Conservation (phyloP, 2,113 vertebrate genomes). For the Lagopus leucura region DNA sequence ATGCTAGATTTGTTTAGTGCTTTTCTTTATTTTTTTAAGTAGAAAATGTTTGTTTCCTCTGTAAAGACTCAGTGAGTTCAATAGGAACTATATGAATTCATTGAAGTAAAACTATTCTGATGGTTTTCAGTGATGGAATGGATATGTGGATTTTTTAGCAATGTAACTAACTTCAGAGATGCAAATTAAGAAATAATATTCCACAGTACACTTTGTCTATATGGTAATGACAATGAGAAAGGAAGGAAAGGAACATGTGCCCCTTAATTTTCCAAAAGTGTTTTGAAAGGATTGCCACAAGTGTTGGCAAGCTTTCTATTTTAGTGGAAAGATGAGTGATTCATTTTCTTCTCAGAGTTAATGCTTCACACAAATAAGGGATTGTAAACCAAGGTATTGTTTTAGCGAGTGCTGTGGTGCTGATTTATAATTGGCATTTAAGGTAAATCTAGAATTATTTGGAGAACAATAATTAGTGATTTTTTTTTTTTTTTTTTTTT, state of each 20-base stretch:
- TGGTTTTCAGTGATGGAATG: background rate
- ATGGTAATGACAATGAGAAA: background rate
- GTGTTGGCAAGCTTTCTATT: background rate
- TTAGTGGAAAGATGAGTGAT: background rate
- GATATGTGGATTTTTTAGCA: background rate
- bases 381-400: background rate
- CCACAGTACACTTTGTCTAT: background rate
- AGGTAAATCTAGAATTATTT: background rate
- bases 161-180: background rate
- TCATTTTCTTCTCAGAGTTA: background rate
- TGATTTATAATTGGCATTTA: background rate
- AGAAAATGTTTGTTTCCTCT: background rate
- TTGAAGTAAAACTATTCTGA: background rate
- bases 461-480: background rate
- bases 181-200: background rate
- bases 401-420: background rate
- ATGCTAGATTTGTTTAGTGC: background rate
- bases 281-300: background rate
- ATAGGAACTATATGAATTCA: background rate
- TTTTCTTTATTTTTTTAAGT: background rate
- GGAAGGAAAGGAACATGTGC: accelerated
- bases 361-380: background rate
- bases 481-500: no score
- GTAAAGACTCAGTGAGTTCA: background rate
- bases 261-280: background rate